These are phyloP conservation scores for Tretioscincus oriximinensis DNA, from an alignment of 2,113 vertebrate species.

Conservation along the genomic window DNA sequence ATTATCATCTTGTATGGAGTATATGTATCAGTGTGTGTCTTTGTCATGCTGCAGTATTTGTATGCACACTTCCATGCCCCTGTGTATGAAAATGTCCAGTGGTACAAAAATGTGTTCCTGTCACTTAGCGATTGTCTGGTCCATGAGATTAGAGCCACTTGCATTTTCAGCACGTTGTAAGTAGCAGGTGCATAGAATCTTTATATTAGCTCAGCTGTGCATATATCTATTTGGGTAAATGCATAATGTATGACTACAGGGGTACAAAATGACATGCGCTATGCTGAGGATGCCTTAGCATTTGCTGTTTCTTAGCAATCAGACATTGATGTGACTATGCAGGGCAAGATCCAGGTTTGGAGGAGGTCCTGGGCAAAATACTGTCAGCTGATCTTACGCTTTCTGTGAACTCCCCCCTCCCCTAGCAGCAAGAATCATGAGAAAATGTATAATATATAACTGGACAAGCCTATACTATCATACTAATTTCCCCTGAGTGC, in stretches of 20 bases:
- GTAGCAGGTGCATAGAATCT: constrained; percentile 1
- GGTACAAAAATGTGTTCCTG: background rate
- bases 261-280: background rate
- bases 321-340: background rate
- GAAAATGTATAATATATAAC: too few species aligned
- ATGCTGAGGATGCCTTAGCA: background rate
- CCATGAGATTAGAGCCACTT: background rate
- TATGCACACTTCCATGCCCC: background rate
- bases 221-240: background rate
- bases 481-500: background rate
- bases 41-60: background rate
- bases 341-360: background rate
- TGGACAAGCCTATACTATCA: too few species aligned
- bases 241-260: constrained; percentile 6
- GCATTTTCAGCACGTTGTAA: constrained; percentile 5
- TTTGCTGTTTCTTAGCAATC: background rate
- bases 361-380: background rate
- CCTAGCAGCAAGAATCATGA: background rate
- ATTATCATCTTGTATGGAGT: background rate
- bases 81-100: background rate
- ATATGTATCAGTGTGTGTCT: background rate
- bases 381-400: background rate
- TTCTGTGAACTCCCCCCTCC: background rate
- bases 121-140: background rate
- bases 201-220: background rate